A percentile compares a stretch with the other conserved stretches of the same genome.
phyloP scores from a whole-genome alignment of 2,888 invertebrate genomes.

The Andrena minutula region DNA sequence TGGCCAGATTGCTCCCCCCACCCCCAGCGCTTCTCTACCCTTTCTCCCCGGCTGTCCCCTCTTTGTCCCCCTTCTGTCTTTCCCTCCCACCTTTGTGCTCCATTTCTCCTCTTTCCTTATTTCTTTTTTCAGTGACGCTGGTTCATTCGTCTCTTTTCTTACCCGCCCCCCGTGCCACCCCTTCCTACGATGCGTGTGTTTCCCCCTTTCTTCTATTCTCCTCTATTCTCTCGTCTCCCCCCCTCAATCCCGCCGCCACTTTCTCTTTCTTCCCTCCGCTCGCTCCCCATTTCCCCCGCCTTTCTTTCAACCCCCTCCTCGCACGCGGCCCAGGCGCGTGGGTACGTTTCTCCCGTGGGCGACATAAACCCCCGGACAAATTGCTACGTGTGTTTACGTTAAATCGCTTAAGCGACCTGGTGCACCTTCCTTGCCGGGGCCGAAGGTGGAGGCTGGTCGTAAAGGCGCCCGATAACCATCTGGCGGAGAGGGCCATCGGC shows the following conservation, averaged over 20 bases:
- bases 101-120: neutral
- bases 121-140: neutral
- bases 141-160: neutral
- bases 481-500: constrained; percentile 53
- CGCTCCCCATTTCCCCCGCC: neutral
- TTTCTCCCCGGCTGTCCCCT: constrained; percentile 8
- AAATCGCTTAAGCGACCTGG: constrained; percentile 65
- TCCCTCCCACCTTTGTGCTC: constrained; percentile 9
- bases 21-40: constrained; percentile 7
- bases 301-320: constrained; percentile 26
- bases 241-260: neutral
- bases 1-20: constrained; percentile 53
- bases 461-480: constrained; percentile 64
- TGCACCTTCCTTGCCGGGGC: constrained; percentile 9
- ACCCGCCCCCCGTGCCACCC: neutral
- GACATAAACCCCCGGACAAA: constrained; percentile 68
- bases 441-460: constrained; percentile 54
- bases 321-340: neutral
- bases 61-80: constrained; percentile 32
- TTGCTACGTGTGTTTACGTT: constrained; percentile 73
- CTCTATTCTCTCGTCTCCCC: constrained; percentile 8
- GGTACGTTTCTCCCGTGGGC: constrained; percentile 53
- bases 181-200: constrained; percentile 4
- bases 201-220: constrained; percentile 8
- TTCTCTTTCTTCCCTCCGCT: constrained; percentile 13